phyloP scores from a whole-genome alignment of 2,888 invertebrate species.

The Xestoiulus laeticollis region DNA sequence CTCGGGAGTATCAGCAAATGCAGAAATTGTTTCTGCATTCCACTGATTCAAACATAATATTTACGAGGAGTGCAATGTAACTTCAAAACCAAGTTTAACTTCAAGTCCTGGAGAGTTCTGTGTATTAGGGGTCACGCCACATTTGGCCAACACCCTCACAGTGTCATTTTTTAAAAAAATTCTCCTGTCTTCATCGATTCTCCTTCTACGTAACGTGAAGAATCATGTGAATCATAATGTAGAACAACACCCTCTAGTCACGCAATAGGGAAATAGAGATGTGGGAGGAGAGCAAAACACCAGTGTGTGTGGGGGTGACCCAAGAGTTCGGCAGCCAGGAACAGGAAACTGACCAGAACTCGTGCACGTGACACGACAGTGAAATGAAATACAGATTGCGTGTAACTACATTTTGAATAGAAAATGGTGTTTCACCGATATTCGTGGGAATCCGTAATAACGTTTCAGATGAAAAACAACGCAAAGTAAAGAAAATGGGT shows the following conservation, averaged over 20 bases:
- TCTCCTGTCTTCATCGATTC: constrained; percentile 13
- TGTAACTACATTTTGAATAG: neutral
- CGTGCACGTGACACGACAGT: neutral
- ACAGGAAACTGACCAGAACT: neutral
- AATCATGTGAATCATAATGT: neutral
- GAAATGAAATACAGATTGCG: constrained; percentile 3
- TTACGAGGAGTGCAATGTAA: too few species aligned
- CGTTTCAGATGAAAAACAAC: neutral
- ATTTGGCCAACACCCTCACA: neutral
- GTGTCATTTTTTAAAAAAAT: neutral
- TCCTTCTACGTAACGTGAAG: neutral
- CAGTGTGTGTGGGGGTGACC: neutral
- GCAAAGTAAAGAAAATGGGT: neutral
- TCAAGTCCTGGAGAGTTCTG: neutral
- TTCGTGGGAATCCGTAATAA: constrained; percentile 32
- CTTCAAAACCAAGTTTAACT: too few species aligned
- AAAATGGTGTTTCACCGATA: neutral
- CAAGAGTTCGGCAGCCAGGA: neutral
- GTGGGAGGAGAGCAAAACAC: neutral
- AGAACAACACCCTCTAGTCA: constrained; percentile 8
- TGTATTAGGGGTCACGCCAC: neutral
- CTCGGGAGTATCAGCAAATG: too few species aligned
- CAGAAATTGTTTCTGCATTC: too few species aligned
- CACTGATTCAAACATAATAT: too few species aligned
- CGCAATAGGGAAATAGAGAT: constrained; percentile 3